Base-by-base conservation (phyloP, 2,888 invertebrate genomes). In the Drosophila atroscutellata region DNA sequence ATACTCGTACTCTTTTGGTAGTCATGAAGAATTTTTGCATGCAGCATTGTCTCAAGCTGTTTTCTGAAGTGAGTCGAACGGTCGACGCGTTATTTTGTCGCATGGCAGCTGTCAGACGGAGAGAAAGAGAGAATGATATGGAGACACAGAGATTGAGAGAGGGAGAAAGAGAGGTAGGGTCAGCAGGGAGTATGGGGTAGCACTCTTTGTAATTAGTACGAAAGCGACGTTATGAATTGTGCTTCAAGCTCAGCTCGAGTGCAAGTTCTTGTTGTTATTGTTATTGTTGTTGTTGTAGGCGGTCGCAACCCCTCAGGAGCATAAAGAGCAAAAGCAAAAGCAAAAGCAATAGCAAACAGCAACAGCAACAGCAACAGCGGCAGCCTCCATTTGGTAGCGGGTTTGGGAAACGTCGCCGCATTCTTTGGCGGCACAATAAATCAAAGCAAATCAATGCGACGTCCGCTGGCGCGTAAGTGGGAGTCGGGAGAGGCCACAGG, bases 391-490 rank as follows among this genome's bases (percentile, higher is more conserved):
- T 56, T 72, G 64, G 61, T 51, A 55, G 18, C 30, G 67, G 56
- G 77, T 59, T 32, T 80, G 77, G 61, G 80, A 49, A 72, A 77
- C 73, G 81, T 67, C 57, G 80, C 57, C 70, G 84, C 72, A 78
- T 78, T 73, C 80, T 91, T 80, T 72, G 77, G 77, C 75, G 71
- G 82, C 70, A 91, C 92, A 91, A 91, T 91, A 91, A 91, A 91
- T 91, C 92, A 91, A 91, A 91, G 91, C 89, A 90, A 91, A 91
- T 91, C 91, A 91, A 91, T 88, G 87, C 86, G 64, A 74, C 73
- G 79, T 61, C 80, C 77, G 80, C 45, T 76, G 77, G 15, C 42
- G 5, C 42, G 42, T 42, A 20, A 42, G 42, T 7, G 13, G 45
- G n/a, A 18, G 26, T 15, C n/a, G 2, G 54, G n/a, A n/a, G 26